phyloP scores from a whole-genome alignment of 2,113 vertebrate species.

The Vidua chalybeata region DNA sequence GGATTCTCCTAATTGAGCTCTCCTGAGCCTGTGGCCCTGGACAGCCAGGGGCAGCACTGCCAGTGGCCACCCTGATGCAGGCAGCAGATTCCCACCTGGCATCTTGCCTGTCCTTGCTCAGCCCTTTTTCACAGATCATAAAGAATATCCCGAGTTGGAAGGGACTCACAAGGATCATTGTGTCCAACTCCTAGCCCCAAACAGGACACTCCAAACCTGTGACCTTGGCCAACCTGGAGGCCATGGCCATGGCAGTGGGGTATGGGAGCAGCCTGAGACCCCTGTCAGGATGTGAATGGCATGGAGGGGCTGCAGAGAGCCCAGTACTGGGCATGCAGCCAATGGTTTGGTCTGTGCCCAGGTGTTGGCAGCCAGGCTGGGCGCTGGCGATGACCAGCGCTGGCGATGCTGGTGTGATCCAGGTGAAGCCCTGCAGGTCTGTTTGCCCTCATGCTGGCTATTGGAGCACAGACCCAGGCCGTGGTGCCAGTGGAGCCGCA shows the following conservation, averaged over 20 bases:
- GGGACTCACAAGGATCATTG: background rate
- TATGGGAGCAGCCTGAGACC: too few species aligned
- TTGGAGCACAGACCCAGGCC: background rate
- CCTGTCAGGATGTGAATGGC: too few species aligned
- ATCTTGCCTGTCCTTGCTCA: background rate
- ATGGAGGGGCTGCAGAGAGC: background rate
- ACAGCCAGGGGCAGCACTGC: background rate
- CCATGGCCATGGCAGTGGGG: too few species aligned
- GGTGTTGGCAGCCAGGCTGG: background rate
- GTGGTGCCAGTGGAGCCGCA: background rate
- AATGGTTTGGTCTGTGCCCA: background rate
- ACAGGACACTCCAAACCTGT: background rate
- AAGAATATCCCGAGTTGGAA: background rate
- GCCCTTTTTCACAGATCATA: background rate
- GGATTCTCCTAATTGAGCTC: background rate
- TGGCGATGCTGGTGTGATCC: too few species aligned
- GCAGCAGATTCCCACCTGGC: background rate
- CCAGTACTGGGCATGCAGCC: background rate
- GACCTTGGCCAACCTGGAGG: too few species aligned
- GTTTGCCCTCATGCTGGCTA: background rate
- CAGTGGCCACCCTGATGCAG: fast-evolving
- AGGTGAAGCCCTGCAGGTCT: background rate
- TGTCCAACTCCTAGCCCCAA: background rate
- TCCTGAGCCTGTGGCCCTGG: background rate
- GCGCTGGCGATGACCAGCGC: too few species aligned